phyloP scores from a whole-genome alignment of 2,888 invertebrate genomes.

The Latheticus oryzae region DNA sequence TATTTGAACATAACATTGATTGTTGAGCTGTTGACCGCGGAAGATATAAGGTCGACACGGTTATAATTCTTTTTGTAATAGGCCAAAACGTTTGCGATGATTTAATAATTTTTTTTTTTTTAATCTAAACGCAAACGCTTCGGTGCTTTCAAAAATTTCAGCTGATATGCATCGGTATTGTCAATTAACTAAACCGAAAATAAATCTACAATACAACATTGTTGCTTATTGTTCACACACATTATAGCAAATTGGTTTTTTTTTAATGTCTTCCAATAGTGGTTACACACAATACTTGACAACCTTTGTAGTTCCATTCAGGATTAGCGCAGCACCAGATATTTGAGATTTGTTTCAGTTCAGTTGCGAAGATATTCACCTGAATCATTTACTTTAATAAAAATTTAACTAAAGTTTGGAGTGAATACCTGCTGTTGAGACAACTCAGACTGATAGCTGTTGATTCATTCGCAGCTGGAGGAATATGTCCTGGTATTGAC shows the following conservation, averaged over 20 bases:
- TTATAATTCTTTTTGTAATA: constrained; percentile 4
- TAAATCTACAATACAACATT: constrained; percentile 34
- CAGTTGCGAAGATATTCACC: constrained; percentile 13
- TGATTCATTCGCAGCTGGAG: constrained; percentile 66
- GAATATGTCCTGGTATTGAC: constrained; percentile 74
- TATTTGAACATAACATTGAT: constrained; percentile 21
- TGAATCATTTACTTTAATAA: not conserved
- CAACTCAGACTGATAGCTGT: constrained; percentile 71
- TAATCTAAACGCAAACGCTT: constrained; percentile 5
- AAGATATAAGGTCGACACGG: constrained; percentile 9
- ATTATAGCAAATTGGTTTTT: constrained; percentile 32
- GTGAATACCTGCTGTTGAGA: constrained; percentile 67
- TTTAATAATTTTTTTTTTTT: not conserved
- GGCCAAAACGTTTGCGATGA: constrained; percentile 16
- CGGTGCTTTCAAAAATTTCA: constrained; percentile 1
- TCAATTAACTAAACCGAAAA: constrained; percentile 30
- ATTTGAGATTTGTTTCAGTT: constrained; percentile 13
- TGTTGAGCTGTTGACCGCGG: constrained; percentile 38
- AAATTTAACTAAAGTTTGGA: not conserved
- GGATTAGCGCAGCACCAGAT: constrained; percentile 33
- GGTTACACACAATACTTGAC: constrained; percentile 33
- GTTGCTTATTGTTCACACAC: constrained; percentile 40
- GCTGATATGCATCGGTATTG: constrained; percentile 40
- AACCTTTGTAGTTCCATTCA: constrained; percentile 35
- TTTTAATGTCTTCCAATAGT: constrained; percentile 31